Evolutionary conservation across 2,888 invertebrate species (phyloP).

Genomic region (Agriopis marginaria): DNA sequence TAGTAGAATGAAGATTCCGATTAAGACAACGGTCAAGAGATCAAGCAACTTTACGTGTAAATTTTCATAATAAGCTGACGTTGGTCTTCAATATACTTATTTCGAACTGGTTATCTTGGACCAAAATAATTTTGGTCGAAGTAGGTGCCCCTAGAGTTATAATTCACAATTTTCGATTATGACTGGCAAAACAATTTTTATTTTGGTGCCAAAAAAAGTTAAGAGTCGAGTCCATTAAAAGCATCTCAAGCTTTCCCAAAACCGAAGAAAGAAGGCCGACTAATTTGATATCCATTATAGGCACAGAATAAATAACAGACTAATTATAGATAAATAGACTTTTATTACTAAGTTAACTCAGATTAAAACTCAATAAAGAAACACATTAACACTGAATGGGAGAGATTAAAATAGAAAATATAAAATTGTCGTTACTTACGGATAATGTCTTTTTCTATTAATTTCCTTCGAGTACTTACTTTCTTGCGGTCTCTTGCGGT

Average conservation of each 20-base stretch:
- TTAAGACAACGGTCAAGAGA: not conserved
- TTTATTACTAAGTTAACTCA: not conserved
- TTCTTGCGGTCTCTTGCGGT: too few species aligned
- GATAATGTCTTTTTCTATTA: not conserved
- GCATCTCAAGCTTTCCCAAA: not conserved
- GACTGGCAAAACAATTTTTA: too few species aligned
- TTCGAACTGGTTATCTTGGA: too few species aligned
- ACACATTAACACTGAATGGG: conserved; percentile 3
- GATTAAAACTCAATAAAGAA: conserved; percentile 3
- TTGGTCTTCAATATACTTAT: too few species aligned
- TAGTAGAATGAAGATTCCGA: not conserved
- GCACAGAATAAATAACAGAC: not conserved
- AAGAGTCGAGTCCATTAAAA: too few species aligned
- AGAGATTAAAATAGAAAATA: conserved; percentile 1
- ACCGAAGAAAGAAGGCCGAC: not conserved
- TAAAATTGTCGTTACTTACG: conserved; percentile 9
- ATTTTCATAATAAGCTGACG: too few species aligned
- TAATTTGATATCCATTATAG: conserved; percentile 1
- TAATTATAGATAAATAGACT: conserved; percentile 1
- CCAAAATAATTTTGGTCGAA: too few species aligned
- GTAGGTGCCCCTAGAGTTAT: too few species aligned
- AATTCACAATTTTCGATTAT: too few species aligned
- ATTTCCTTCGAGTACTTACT: too few species aligned
- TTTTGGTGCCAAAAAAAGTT: too few species aligned
- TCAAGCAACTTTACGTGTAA: too few species aligned